Evolutionary conservation across 2,113 vertebrate genomes (phyloP).

Genomic region (Boulengeromyrus knoepffleri): DNA sequence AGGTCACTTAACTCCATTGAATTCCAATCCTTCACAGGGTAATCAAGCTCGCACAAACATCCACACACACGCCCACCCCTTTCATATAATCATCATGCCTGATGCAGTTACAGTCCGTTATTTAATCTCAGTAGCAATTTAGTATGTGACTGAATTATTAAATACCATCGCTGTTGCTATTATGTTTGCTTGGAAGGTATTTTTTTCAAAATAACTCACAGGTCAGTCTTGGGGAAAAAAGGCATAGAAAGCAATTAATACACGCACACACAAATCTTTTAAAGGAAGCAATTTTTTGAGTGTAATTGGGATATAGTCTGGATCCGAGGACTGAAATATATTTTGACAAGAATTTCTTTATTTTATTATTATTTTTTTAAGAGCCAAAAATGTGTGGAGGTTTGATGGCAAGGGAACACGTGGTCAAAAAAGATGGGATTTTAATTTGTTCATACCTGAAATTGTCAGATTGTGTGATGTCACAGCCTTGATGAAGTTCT

Average conservation of each 20-base stretch:
- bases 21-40: not conserved
- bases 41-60: not conserved
- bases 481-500: not conserved
- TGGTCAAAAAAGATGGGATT: not conserved
- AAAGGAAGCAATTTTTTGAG: not conserved
- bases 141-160: not conserved
- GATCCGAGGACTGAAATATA: not conserved
- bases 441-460: not conserved
- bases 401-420: not conserved
- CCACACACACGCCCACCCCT: not conserved
- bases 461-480: not conserved
- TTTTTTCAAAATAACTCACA: not conserved
- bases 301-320: not conserved
- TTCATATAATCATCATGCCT: not conserved
- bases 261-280: not conserved
- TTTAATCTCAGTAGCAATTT: not conserved
- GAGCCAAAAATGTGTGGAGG: too few relatives aligned
- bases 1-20: not conserved
- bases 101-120: not conserved
- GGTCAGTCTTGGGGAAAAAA: not conserved
- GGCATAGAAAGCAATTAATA: not conserved
- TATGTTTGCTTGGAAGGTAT: not conserved
- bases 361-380: too few relatives aligned
- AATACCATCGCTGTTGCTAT: not conserved
- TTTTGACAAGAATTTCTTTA: not conserved